Evolutionary conservation across 2,113 vertebrate genomes (phyloP).

Genomic region (Microtus richardsoni): DNA sequence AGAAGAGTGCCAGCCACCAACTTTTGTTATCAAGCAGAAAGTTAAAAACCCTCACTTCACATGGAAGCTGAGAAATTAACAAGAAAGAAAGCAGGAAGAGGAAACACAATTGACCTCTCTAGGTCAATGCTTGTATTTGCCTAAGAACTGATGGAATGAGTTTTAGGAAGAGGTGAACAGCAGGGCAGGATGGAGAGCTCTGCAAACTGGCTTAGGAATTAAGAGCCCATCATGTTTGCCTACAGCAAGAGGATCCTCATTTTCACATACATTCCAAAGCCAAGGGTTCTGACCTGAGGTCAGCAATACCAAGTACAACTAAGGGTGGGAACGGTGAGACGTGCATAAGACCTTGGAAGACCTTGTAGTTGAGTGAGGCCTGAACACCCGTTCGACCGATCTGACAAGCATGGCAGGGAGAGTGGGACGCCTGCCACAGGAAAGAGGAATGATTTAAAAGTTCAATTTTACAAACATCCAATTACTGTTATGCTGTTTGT

Average conservation of each 20-base stretch:
- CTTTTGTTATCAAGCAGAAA: background rate
- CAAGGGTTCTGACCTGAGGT: conserved; percentile 59
- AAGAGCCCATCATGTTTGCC: background rate
- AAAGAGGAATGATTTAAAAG: background rate
- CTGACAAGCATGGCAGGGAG: background rate
- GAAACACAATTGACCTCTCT: background rate
- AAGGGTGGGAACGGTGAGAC: background rate
- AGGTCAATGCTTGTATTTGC: background rate
- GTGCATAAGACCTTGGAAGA: fast-evolving
- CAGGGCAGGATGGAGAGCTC: background rate
- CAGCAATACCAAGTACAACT: background rate
- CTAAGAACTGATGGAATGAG: background rate
- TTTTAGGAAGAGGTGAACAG: fast-evolving
- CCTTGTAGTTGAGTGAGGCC: background rate
- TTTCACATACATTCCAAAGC: background rate
- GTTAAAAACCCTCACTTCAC: background rate
- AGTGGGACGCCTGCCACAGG: fast-evolving
- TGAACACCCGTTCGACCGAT: fast-evolving
- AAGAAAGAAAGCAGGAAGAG: background rate
- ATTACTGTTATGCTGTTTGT: background rate
- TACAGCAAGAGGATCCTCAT: background rate
- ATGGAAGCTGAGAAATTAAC: background rate
- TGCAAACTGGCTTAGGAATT: background rate
- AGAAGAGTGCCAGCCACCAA: background rate
- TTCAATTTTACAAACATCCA: background rate